Percentiles rank a stretch among this genome's conserved stretches.
Conservation (phyloP, 2,113 vertebrate species). For the Bubo bubo region DNA sequence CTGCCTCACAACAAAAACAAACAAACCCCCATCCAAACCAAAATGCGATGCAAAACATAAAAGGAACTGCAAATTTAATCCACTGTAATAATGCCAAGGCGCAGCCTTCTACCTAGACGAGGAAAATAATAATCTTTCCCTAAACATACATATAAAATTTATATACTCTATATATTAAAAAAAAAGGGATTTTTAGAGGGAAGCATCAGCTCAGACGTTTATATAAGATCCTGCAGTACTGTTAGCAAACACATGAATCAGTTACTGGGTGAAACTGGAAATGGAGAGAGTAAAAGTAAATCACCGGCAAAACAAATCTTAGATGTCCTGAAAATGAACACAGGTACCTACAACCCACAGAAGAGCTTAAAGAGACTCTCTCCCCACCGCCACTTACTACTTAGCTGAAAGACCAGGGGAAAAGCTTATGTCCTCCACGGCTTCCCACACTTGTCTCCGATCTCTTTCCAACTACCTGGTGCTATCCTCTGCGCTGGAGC, state of each 20-base stretch:
- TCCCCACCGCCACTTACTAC: slow-evolving; percentile 62
- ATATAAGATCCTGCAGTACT: background rate
- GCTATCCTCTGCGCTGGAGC: slow-evolving; percentile 65
- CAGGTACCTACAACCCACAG: background rate
- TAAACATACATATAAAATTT: background rate
- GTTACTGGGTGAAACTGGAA: background rate
- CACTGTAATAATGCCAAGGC: background rate
- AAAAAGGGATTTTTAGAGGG: background rate
- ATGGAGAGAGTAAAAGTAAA: background rate
- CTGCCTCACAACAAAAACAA: background rate
- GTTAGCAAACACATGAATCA: background rate
- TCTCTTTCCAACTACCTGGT: slow-evolving; percentile 75
- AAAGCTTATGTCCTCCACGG: slow-evolving; percentile 45
- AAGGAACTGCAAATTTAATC: background rate
- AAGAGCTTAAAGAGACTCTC: slow-evolving; percentile 16
- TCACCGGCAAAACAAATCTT: background rate
- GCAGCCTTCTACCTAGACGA: background rate
- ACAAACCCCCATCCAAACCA: background rate
- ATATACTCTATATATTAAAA: background rate
- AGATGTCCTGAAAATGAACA: background rate
- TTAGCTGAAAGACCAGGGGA: slow-evolving; percentile 43
- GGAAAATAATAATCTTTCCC: background rate
- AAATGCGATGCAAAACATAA: background rate
- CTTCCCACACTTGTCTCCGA: slow-evolving; percentile 40
- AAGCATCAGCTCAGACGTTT: background rate